These are phyloP conservation scores for Drosophila azteca DNA, from an alignment of 1,140 invertebrate species.

Conservation along the genomic window DNA sequence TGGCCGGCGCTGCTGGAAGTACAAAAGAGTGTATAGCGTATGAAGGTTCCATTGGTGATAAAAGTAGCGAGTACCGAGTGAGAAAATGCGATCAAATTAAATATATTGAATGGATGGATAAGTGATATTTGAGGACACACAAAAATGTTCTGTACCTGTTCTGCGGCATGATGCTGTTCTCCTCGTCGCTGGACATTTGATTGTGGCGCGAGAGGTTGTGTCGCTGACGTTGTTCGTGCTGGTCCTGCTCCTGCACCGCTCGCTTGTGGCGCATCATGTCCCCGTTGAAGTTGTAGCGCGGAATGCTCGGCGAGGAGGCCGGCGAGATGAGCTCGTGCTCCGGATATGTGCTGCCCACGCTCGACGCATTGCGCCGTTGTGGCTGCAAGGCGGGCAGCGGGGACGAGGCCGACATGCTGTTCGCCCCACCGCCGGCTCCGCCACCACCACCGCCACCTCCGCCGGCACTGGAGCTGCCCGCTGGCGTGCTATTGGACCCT, in stretches of 20 bases:
- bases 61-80: neutral
- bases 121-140: neutral
- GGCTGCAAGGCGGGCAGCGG: slow-evolving; percentile 75
- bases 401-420: slow-evolving; percentile 80
- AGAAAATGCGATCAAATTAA: neutral
- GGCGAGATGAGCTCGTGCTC: slow-evolving; percentile 83
- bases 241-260: slow-evolving; percentile 70
- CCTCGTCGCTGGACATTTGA: slow-evolving; percentile 82
- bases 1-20: slow-evolving; percentile 58
- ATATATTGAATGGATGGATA: too few relatives aligned
- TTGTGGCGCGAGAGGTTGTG: slow-evolving; percentile 77
- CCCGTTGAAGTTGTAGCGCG: slow-evolving; percentile 81
- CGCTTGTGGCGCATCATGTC: slow-evolving; percentile 82
- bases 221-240: slow-evolving; percentile 59
- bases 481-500: slow-evolving; percentile 69
- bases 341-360: slow-evolving; percentile 81
- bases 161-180: slow-evolving; percentile 83
- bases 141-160: slow-evolving; percentile 61
- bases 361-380: slow-evolving; percentile 75
- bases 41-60: neutral
- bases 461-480: slow-evolving; percentile 71
- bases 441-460: slow-evolving; percentile 21
- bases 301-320: slow-evolving; percentile 82
- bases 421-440: slow-evolving; percentile 27
- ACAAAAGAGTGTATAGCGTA: neutral